A percentile compares a stretch with the other conserved stretches of the same genome.
phyloP scores from a whole-genome alignment of 2,113 vertebrate species.

The Aptenodytes forsteri region DNA sequence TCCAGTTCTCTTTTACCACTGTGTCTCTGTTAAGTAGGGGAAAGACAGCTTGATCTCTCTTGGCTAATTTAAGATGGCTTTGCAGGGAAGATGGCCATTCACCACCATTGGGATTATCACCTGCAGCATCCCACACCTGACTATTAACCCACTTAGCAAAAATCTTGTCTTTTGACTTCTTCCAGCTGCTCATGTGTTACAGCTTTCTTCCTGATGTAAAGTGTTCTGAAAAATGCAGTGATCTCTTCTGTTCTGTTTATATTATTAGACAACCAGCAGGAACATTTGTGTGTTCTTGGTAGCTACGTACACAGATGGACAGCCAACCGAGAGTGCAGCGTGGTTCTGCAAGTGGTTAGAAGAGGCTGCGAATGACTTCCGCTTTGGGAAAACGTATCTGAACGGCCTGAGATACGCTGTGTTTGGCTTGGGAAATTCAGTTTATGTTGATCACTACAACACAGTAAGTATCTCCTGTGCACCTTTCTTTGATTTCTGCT shows the following conservation, averaged over 20 bases:
- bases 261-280: constrained; percentile 75
- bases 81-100: not conserved
- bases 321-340: constrained; percentile 80
- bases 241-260: not conserved
- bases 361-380: constrained; percentile 88
- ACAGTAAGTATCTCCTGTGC: constrained; percentile 72
- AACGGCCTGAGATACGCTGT: constrained; percentile 88
- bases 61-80: not conserved
- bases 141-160: not conserved
- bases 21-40: not conserved
- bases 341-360: constrained; percentile 97
- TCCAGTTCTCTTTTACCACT: not conserved
- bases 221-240: not conserved
- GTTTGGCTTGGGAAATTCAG: constrained; percentile 91
- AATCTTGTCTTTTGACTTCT: not conserved
- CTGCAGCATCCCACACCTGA: not conserved
- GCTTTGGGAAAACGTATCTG: constrained; percentile 86
- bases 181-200: not conserved
- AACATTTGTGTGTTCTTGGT: constrained; percentile 88
- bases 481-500: not conserved
- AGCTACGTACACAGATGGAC: constrained; percentile 88
- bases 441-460: constrained; percentile 87
- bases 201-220: not conserved
- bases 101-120: not conserved
- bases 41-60: not conserved